phyloP scores from a whole-genome alignment of 1,140 invertebrate species.

The Aphelenchoides avenae region DNA sequence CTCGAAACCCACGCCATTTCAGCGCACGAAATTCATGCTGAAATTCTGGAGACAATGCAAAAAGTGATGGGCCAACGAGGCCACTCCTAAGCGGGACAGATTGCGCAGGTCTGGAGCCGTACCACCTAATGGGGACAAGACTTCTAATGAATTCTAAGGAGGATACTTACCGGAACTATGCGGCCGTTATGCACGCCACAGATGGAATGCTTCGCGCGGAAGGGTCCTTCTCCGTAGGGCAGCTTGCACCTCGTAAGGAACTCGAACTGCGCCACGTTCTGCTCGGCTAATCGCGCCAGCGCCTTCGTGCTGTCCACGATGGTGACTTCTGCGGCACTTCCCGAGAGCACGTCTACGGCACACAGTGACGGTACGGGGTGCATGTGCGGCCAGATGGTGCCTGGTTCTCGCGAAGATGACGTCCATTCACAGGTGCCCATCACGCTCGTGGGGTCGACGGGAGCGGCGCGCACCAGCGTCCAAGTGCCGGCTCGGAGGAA shows the following conservation, averaged over 20 bases:
- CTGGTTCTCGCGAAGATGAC: conserved; percentile 22
- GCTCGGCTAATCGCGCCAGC: conserved; percentile 4
- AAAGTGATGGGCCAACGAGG: no score
- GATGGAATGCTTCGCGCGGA: conserved; percentile 24
- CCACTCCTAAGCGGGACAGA: no score
- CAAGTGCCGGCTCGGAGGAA: not conserved
- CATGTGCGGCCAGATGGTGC: conserved; percentile 38
- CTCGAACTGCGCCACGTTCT: conserved; percentile 23
- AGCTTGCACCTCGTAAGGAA: conserved; percentile 22
- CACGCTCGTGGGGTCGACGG: not conserved
- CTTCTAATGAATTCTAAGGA: no score
- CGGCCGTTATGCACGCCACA: conserved; percentile 13
- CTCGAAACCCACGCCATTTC: no score
- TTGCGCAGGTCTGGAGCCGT: no score
- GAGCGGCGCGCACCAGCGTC: conserved; percentile 2
- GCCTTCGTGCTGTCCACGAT: conserved; percentile 26
- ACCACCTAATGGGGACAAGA: no score
- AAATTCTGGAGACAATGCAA: no score
- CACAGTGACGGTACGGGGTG: conserved; percentile 19
- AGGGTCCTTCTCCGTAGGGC: conserved; percentile 31
- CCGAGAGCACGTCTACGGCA: conserved; percentile 18
- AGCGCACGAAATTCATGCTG: no score
- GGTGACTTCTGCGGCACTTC: conserved; percentile 22
- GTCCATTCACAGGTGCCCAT: conserved; percentile 29
- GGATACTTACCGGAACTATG: conserved; percentile 32